Evolutionary conservation across 2,113 vertebrate species (phyloP).

Genomic region (Raja brachyura): DNA sequence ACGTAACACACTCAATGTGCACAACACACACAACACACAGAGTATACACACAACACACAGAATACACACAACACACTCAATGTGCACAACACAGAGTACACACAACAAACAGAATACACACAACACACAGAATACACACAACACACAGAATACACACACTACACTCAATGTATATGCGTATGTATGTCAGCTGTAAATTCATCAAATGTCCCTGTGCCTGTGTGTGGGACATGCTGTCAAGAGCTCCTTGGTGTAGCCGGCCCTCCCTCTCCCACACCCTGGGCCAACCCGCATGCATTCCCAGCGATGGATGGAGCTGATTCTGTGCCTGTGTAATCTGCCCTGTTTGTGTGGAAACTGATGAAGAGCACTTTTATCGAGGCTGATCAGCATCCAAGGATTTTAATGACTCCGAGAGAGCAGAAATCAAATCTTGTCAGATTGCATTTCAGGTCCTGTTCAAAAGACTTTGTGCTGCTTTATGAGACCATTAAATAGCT

Average conservation of each 20-base stretch:
- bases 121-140: neutral
- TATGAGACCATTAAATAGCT: neutral
- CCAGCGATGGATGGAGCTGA: neutral
- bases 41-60: neutral
- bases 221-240: neutral
- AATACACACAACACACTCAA: neutral
- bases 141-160: neutral
- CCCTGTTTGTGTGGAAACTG: neutral
- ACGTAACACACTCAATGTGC: neutral
- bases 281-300: neutral
- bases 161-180: neutral
- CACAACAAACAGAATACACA: neutral
- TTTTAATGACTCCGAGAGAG: neutral
- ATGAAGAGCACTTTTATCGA: neutral
- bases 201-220: too few species aligned
- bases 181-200: too few species aligned
- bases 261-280: too few species aligned
- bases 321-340: neutral
- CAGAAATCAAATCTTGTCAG: neutral
- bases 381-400: neutral
- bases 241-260: too few species aligned
- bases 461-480: neutral
- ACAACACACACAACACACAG: neutral
- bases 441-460: neutral
- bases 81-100: neutral